Conservation (phyloP, 2,888 invertebrate species). For the Tenthredo scrophulariae region DNA sequence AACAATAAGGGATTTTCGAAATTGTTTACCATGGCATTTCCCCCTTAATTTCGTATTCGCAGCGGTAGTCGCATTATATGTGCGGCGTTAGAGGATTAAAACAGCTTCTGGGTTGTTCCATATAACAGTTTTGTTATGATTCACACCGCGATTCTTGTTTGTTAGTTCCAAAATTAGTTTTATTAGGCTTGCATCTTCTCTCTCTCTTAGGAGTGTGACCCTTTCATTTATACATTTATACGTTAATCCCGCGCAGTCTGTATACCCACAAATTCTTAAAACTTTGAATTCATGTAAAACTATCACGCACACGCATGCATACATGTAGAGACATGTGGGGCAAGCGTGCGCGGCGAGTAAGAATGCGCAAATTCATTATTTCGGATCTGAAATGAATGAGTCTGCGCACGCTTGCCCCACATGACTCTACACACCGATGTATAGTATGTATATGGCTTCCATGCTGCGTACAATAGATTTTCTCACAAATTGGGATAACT, state of each 20-base stretch:
- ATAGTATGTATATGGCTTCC: too few species aligned
- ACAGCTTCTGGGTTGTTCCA: background rate
- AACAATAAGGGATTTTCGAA: background rate
- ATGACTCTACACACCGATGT: too few species aligned
- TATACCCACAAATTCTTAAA: background rate
- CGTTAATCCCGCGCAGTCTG: background rate
- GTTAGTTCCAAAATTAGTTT: slow-evolving; percentile 27
- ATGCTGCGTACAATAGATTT: background rate
- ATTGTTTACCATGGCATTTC: background rate
- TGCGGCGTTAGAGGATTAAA: background rate
- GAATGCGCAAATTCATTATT: too few species aligned
- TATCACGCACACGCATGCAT: background rate
- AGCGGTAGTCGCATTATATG: slow-evolving; percentile 4
- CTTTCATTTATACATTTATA: slow-evolving; percentile 11
- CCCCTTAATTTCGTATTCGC: background rate
- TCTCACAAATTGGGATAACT: background rate
- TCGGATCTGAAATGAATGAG: too few species aligned
- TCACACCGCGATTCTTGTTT: slow-evolving; percentile 18
- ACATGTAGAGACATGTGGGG: too few species aligned
- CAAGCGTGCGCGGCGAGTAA: too few species aligned
- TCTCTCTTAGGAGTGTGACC: background rate
- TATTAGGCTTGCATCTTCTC: background rate
- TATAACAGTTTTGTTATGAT: slow-evolving; percentile 12
- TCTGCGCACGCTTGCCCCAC: too few species aligned
- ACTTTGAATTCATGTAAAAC: background rate